Percentiles rank a stretch among this genome's conserved stretches.
These are phyloP conservation scores for Rhagium mordax DNA, from an alignment of 2,888 invertebrate genomes.

Conservation along the genomic window DNA sequence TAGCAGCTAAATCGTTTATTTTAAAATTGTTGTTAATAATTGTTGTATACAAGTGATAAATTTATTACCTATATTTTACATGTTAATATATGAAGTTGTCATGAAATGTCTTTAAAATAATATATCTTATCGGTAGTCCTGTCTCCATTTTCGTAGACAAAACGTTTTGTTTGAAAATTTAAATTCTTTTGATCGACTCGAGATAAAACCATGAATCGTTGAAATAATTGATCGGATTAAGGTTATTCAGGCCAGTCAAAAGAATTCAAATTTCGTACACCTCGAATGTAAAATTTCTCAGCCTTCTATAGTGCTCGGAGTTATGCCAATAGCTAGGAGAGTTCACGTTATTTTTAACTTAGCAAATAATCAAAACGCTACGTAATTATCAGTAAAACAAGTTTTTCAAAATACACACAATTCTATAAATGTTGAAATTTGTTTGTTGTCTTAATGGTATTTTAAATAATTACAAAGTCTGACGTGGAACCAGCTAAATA, in stretches of 20 bases:
- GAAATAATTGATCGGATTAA: neutral
- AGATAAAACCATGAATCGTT: too few relatives aligned
- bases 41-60: constrained; percentile 26
- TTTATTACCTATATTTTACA: constrained; percentile 21
- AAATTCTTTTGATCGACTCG: neutral
- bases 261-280: neutral
- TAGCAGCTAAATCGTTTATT: constrained; percentile 15
- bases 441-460: neutral
- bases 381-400: neutral
- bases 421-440: neutral
- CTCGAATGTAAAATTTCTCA: neutral
- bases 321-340: neutral
- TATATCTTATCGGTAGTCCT: neutral
- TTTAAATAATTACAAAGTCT: constrained; percentile 19
- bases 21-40: constrained; percentile 23
- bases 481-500: constrained; percentile 2
- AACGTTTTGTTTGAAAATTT: neutral
- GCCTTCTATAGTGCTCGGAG: neutral
- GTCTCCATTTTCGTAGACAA: neutral
- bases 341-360: neutral
- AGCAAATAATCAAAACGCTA: neutral
- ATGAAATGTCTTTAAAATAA: constrained; percentile 1
- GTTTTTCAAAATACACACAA: neutral
- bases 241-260: neutral
- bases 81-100: constrained; percentile 19